These are phyloP conservation scores for Drosophila nannoptera DNA, from an alignment of 1,140 invertebrate species.

Conservation along the genomic window DNA sequence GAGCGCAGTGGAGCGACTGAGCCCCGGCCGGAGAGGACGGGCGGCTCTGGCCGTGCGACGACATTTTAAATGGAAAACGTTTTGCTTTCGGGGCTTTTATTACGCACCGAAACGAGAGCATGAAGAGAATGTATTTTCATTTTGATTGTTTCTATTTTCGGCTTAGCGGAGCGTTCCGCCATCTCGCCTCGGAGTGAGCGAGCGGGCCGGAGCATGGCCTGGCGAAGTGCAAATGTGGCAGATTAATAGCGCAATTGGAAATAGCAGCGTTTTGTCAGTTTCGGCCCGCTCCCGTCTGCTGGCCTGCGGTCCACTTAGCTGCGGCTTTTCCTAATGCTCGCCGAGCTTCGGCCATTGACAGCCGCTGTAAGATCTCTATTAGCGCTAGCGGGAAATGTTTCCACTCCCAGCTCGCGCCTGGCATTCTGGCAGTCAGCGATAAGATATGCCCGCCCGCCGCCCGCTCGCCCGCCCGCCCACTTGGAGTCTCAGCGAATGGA, in stretches of 20 bases:
- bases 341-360: conserved; percentile 26
- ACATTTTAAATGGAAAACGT: conserved; percentile 79
- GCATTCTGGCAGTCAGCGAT: conserved; percentile 61
- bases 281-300: conserved; percentile 22
- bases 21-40: neutral
- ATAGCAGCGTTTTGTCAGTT: conserved; percentile 74
- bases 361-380: conserved; percentile 63
- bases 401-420: conserved; percentile 39
- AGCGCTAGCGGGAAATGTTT: conserved; percentile 46
- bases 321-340: conserved; percentile 36
- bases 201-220: conserved; percentile 18
- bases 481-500: conserved; percentile 56
- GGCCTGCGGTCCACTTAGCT: conserved; percentile 39
- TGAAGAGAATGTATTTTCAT: conserved; percentile 77
- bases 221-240: conserved; percentile 78
- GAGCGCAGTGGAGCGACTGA: conserved; percentile 1
- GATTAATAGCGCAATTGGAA: conserved; percentile 79
- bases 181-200: conserved; percentile 7
- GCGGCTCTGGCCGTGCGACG: conserved; percentile 58
- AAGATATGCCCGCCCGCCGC: conserved; percentile 35
- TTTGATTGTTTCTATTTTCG: conserved; percentile 76
- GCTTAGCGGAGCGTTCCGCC: conserved; percentile 50
- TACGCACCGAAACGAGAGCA: conserved; percentile 61
- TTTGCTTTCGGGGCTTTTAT: conserved; percentile 79
- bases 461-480: neutral